Base-by-base conservation (phyloP, 2,113 vertebrate species). In the Bos indicus region DNA sequence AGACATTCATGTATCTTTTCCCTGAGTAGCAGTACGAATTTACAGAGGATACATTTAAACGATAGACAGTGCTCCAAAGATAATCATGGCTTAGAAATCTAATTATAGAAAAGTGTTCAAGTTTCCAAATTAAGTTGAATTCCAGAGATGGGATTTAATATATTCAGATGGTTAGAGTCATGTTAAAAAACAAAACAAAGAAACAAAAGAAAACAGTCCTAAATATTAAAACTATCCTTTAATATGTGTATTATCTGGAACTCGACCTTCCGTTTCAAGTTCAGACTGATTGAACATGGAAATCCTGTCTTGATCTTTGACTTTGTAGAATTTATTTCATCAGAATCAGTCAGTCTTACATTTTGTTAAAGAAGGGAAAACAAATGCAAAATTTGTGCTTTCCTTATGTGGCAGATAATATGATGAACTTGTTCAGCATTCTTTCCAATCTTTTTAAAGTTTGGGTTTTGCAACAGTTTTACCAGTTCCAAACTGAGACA, bases 31-130 rank as follows among this genome's bases (percentile, higher is more conserved):
- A 88, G 28, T 92, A 84, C n/a, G 59, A 93, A 85, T 94, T 93
- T 86, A 71, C 36, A 94, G 51, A 40, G 25, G 60, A 51, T 88
- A 80, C 26, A 88, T 96, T 40, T 94, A 82, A 96, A 84, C 6
- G 12, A 7, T 89, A 82, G 82, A 88, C 13, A 60, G 43, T 95
- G 8, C 26, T 95, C 46, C 82, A 94, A 95, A 93, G 64, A 82
- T 91, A 96, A 96, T 91, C 54, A 88, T 17, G 59, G 25, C 12
- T 97, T 93, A 96, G 23, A 86, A 59, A 91, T 86, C 43, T 95
- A 93, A 93, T 88, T 94, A 93, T 80, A 86, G 52, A 93, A 91
- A 30, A 84, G 4, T 94, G 36, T 43, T 91, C 82, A 95, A 59
- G 25, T 89, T 96, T 97, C 14, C 91, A 36, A 60, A 19, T 64